These are phyloP conservation scores for Typhlichthys eigenmanni DNA, from an alignment of 2,797 vertebrate genomes.

Conservation along the genomic window DNA sequence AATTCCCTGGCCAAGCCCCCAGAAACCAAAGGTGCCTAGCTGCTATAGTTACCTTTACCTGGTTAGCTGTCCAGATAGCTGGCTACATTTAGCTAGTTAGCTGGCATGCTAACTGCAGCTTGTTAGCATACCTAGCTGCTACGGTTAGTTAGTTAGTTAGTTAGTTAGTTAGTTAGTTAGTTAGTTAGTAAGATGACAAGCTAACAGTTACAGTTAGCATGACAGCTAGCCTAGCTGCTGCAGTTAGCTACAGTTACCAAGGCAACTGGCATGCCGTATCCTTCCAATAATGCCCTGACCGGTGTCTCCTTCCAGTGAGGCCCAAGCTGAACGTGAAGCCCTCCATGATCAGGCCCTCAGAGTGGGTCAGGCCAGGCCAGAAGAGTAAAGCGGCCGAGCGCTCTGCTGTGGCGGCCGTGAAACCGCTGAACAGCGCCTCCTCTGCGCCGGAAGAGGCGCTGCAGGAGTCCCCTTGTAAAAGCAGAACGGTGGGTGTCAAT, in stretches of 20 bases:
- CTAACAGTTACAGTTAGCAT: too few species aligned
- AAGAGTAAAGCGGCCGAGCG: slow-evolving; percentile 79
- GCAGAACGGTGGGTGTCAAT: slow-evolving; percentile 63
- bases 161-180: too few species aligned
- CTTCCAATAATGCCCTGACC: background rate
- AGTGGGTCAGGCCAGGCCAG: slow-evolving; percentile 73
- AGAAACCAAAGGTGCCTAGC: slow-evolving; percentile 69
- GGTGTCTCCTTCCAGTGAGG: slow-evolving; percentile 75
- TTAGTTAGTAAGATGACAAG: too few species aligned
- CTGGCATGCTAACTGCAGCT: too few species aligned
- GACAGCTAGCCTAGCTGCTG: too few species aligned
- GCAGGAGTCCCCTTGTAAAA: slow-evolving; percentile 49
- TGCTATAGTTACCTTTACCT: too few species aligned
- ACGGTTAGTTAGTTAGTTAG: too few species aligned
- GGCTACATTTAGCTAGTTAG: too few species aligned
- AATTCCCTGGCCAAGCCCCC: slow-evolving; percentile 40
- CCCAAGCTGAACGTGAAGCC: slow-evolving; percentile 88
- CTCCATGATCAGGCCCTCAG: slow-evolving; percentile 77
- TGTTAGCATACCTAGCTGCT: too few species aligned
- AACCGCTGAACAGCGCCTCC: slow-evolving; percentile 77
- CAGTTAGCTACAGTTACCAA: too few species aligned
- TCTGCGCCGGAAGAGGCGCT: slow-evolving; percentile 14
- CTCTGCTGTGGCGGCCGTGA: slow-evolving; percentile 87
- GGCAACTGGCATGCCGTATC: too few species aligned
- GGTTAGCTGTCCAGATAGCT: too few species aligned